Evolutionary conservation across 2,888 invertebrate genomes (phyloP).

Genomic region (Carpatolechia fugitivella): DNA sequence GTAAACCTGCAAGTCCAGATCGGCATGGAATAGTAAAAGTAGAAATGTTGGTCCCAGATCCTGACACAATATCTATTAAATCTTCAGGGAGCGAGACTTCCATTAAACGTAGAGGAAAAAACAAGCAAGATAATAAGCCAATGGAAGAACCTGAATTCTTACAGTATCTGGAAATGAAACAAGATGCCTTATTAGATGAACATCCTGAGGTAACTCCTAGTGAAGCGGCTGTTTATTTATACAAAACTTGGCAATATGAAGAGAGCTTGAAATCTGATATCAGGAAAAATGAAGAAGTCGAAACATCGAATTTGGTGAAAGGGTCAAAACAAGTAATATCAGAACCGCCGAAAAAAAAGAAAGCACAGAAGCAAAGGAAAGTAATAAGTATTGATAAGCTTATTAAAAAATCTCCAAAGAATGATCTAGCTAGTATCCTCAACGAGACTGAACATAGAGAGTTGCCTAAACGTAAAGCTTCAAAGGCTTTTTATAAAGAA

Average conservation of each 20-base stretch:
- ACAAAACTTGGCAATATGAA: conserved; percentile 70
- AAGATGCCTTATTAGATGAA: conserved; percentile 66
- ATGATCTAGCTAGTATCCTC: conserved; percentile 7
- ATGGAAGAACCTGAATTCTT: conserved; percentile 60
- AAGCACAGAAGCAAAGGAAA: conserved; percentile 37
- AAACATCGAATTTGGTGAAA: conserved; percentile 45
- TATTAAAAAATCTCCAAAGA: background rate
- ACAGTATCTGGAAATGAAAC: conserved; percentile 66
- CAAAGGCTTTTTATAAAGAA: conserved; percentile 63
- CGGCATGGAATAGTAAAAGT: background rate
- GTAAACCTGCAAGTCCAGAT: conserved; percentile 8
- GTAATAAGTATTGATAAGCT: conserved; percentile 20
- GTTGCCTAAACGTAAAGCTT: conserved; percentile 60
- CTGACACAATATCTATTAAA: conserved; percentile 32
- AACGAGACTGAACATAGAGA: conserved; percentile 39
- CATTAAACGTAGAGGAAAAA: conserved; percentile 36
- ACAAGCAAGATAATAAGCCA: conserved; percentile 23
- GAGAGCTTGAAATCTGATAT: conserved; percentile 53
- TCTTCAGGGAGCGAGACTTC: conserved; percentile 42
- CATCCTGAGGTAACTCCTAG: conserved; percentile 67
- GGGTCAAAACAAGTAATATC: conserved; percentile 26
- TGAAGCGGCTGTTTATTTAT: conserved; percentile 65
- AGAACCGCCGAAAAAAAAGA: conserved; percentile 42
- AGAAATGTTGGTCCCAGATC: conserved; percentile 24
- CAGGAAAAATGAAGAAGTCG: conserved; percentile 41